Base-by-base conservation (phyloP, 2,113 vertebrate genomes). In the Dipodomys spectabilis region DNA sequence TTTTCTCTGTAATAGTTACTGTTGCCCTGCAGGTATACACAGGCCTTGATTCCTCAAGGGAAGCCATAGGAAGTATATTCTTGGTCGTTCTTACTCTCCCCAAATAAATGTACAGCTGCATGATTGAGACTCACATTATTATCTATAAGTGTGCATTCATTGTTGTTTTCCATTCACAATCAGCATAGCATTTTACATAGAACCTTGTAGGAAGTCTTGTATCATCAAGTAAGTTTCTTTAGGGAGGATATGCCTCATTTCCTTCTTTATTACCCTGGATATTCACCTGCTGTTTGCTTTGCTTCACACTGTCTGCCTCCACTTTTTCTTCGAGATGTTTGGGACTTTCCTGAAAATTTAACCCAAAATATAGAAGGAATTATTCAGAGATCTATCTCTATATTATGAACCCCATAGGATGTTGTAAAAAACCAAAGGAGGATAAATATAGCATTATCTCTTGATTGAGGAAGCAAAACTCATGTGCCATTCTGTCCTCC, bases 61-160 rank as follows among this genome's bases (percentile, higher is more conserved):
- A 95, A 89, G 35, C 96, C 78, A 96, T 71, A 93, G 84, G 83
- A 97, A 98, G 88, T 96, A 93, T 86, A 92, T 97, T 92, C 92
- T 96, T 95, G 92, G 88, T 74, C 95, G 77, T 45, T 57, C 88
- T 95, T 95, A 72, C 67, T 94, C 53, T 97, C 94, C 87, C 93
- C 93, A 94, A 94, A 97, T 84, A 94, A 94, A 97, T 84, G 15
- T 84, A 86, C 77, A 95, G 65, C 79, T 94, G 82, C 44, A 67
- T 88, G 94, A 77, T 92, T 86, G 82, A 0, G 35, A 97, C 92
- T 90, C 86, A 86, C 25, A 57, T 57, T 57, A 80, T 94, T 93
- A 65, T 74, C 83, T 96, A 25, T 67, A 44, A 95, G 82, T 4
- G 4, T 32, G 18, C 3, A 81, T 97, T 92, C 45, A 81, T 82